These are phyloP conservation scores for Siphamia tubifer DNA, from an alignment of 2,113 vertebrate species.

Conservation along the genomic window DNA sequence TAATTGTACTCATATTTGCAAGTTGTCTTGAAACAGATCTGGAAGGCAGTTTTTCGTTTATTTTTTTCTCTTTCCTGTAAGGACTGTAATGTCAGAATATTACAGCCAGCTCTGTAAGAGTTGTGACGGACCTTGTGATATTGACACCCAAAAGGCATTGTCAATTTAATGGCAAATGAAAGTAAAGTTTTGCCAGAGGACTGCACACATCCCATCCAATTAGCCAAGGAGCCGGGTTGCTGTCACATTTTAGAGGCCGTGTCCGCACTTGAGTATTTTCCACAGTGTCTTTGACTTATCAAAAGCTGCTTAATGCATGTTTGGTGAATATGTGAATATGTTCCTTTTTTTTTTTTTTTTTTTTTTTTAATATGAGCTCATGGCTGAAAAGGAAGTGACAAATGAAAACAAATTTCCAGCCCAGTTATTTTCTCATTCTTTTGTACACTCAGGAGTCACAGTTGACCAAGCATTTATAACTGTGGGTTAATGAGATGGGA, in stretches of 20 bases:
- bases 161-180: conserved; percentile 37
- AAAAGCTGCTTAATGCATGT: conserved; percentile 9
- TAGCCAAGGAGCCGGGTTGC: conserved; percentile 11
- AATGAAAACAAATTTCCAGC: conserved; percentile 32
- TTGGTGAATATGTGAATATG: background rate
- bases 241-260: conserved; percentile 33
- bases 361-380: conserved; percentile 7
- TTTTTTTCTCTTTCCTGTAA: background rate
- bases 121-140: background rate
- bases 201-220: conserved; percentile 24
- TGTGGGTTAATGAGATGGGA: conserved; percentile 52
- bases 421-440: conserved; percentile 38
- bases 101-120: background rate
- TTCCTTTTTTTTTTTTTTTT: too few relatives aligned
- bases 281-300: conserved; percentile 33
- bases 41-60: too few relatives aligned
- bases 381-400: conserved; percentile 16
- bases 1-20: conserved; percentile 37
- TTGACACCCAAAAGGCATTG: conserved; percentile 13
- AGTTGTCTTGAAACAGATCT: background rate
- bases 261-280: background rate
- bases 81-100: background rate
- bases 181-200: conserved; percentile 21
- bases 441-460: conserved; percentile 46
- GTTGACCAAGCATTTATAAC: conserved; percentile 51